These are phyloP conservation scores for Semaprochilodus insignis DNA, from an alignment of 2,797 vertebrate genomes.

Conservation along the genomic window DNA sequence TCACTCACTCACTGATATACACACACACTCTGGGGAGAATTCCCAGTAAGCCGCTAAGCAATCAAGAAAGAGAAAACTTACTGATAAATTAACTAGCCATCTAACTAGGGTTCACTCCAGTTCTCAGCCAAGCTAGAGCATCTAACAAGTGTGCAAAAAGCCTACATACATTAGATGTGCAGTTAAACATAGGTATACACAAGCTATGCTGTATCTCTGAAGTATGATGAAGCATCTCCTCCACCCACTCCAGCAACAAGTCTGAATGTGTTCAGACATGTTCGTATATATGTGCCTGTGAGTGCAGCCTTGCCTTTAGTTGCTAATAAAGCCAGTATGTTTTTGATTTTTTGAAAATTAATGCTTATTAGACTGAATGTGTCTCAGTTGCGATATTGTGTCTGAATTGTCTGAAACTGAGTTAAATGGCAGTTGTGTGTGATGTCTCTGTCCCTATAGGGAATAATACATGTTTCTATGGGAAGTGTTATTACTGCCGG, in stretches of 20 bases:
- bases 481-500: slow-evolving; percentile 98
- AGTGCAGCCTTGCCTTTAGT: not conserved
- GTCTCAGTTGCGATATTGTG: not conserved
- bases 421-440: slow-evolving; percentile 2
- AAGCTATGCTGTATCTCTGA: too few relatives aligned
- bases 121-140: too few relatives aligned
- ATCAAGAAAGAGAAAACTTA: too few relatives aligned
- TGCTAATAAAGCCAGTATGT: too few relatives aligned
- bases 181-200: not conserved
- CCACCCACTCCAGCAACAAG: not conserved
- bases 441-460: slow-evolving; percentile 72
- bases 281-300: not conserved
- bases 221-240: not conserved
- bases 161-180: not conserved
- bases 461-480: slow-evolving; percentile 97
- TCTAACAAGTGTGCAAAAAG: not conserved
- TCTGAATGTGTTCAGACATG: not conserved
- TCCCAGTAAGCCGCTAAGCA: too few relatives aligned
- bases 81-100: too few relatives aligned
- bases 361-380: not conserved
- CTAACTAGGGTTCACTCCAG: too few relatives aligned
- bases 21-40: too few relatives aligned
- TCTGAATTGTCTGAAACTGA: too few relatives aligned
- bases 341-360: too few relatives aligned
- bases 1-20: too few relatives aligned